Evolutionary conservation across 2,113 vertebrate genomes (phyloP).

Genomic region (Apteryx owenii): DNA sequence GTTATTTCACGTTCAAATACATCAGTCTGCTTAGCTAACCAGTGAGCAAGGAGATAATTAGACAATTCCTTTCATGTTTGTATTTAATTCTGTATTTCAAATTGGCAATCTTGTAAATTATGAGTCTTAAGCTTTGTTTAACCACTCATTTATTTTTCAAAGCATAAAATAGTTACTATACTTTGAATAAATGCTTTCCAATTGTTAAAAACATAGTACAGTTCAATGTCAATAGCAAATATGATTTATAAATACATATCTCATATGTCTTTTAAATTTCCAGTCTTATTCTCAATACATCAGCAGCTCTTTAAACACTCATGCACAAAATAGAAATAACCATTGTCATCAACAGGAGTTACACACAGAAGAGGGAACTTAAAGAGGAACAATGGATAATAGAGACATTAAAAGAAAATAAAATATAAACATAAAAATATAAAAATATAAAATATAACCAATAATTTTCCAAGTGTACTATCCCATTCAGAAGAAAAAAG

Average conservation of each 20-base stretch:
- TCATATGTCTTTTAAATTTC: not conserved
- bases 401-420: not conserved
- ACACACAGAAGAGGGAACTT: not conserved
- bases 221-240: constrained; percentile 22
- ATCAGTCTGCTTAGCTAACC: constrained; percentile 15
- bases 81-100: constrained; percentile 22
- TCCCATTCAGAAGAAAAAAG: not conserved
- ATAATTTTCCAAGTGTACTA: not conserved
- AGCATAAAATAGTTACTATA: not conserved
- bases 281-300: not conserved
- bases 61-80: constrained; percentile 46
- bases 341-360: not conserved
- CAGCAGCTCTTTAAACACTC: not conserved
- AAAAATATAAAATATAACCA: not conserved
- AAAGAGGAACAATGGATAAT: not conserved
- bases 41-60: not conserved
- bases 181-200: not conserved
- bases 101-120: not conserved
- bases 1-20: constrained; percentile 7
- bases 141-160: not conserved
- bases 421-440: not conserved
- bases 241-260: not conserved
- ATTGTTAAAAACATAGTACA: constrained; percentile 1
- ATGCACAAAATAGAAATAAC: not conserved
- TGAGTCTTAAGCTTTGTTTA: not conserved